Base-by-base conservation (phyloP, 37 sponge, comb jelly and placozoan genomes). In the Eunapius fragilis region DNA sequence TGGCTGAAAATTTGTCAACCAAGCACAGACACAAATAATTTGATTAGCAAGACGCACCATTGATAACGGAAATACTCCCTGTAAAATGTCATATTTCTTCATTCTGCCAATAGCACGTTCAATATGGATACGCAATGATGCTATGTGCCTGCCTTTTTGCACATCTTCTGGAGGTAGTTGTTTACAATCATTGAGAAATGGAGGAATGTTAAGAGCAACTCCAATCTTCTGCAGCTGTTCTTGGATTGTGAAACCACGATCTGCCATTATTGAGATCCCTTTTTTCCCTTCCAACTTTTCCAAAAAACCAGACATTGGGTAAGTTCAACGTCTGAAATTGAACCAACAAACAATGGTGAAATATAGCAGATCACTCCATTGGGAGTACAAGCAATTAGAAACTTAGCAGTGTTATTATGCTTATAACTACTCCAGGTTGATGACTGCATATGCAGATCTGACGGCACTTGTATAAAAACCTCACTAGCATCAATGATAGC, bases 401-500 rank as follows among this genome's bases (percentile, higher is more conserved):
- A 82, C 33, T 91, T 91, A 2, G 33, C 36, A 17, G 91, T 91
- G 69, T 86, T 91, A 67, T 91, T 87, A 75, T 86, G 83, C 70
- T 91, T 91, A 69, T 91, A 89, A 19, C 71, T n/a, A 69, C 78
- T 78, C 86, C 86, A 85, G 34, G 86, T 85, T n/a, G 78, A 80
- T 0, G 90, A 90, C 37, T 90, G 90, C 76, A 90, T 74, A 69
- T 84, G 69, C 26, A 86, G 78, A 35, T 84, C 80, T 67, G 90
- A 84, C 3, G 85, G 90, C 24, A 77, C 80, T 34, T 90, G 38
- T 24, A 86, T 77, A 69, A 80, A 85, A 11, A 85, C 50, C 37
- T 90, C 90, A 81, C 81, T 90, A 41, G 76, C 90, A 90, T 90
- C 90, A 80, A 90, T 90, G 70, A 85, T 90, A 28, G 81, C 81